Conservation (phyloP, 2,113 vertebrate genomes). For the Rhipidura dahli region DNA sequence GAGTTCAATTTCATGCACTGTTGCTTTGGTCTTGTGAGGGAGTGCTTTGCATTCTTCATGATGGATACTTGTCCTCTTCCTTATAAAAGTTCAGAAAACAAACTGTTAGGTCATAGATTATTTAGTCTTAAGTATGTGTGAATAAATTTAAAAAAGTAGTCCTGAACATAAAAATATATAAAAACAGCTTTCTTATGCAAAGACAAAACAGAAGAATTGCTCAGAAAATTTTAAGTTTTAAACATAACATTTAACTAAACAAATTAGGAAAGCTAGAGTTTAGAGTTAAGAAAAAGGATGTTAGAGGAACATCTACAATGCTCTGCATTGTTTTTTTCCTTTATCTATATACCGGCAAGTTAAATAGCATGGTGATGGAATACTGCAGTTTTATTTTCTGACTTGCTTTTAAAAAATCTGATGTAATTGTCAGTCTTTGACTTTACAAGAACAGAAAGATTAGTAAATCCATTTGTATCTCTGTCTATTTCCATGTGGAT, state of each 20-base stretch:
- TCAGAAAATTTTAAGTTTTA: neutral
- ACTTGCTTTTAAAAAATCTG: neutral
- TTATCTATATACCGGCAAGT: neutral
- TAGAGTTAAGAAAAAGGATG: neutral
- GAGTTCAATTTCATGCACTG: constrained; percentile 83
- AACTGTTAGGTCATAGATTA: constrained; percentile 30
- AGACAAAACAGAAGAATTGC: neutral
- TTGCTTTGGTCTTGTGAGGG: constrained; percentile 74
- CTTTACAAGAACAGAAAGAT: neutral
- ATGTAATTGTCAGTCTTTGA: neutral
- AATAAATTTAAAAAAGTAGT: neutral
- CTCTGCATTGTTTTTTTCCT: neutral
- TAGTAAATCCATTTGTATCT: neutral
- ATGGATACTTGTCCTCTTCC: constrained; percentile 49
- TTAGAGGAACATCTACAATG: neutral
- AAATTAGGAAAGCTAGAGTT: neutral
- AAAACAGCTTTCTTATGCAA: neutral
- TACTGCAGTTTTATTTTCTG: neutral
- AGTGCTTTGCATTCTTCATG: constrained; percentile 67
- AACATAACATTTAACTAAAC: neutral
- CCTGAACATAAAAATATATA: neutral
- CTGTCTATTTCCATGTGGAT: neutral
- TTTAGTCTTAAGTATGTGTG: constrained; percentile 1
- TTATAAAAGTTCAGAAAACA: constrained; percentile 68
- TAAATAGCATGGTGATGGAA: neutral